Conservation (phyloP, 1,140 invertebrate species). For the Papilio machaon region DNA sequence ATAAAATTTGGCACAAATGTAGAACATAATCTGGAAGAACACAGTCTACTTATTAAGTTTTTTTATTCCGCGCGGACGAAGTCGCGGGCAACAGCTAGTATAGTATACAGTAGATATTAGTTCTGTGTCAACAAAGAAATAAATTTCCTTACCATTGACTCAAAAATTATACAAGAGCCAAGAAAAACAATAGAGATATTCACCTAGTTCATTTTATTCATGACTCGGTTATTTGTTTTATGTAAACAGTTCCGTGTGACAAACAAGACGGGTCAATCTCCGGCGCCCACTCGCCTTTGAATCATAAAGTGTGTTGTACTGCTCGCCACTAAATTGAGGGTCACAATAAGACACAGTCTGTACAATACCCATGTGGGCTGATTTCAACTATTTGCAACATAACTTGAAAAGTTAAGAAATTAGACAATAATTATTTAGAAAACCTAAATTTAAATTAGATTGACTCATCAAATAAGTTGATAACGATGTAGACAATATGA, state of each 20-base stretch:
- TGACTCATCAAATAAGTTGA: not conserved
- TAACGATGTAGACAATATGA: too few species aligned
- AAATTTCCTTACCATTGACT: too few species aligned
- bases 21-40: too few species aligned
- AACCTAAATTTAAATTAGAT: not conserved
- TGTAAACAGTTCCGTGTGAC: constrained; percentile 29
- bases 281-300: constrained; percentile 41
- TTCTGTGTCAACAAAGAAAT: too few species aligned
- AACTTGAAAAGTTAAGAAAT: not conserved
- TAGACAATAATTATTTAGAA: not conserved
- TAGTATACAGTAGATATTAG: too few species aligned
- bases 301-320: constrained; percentile 40
- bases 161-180: not conserved
- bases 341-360: not conserved
- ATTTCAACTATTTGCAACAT: not conserved
- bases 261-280: constrained; percentile 40
- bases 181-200: not conserved
- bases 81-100: too few species aligned
- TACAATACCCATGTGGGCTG: constrained; percentile 16
- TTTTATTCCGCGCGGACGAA: too few species aligned
- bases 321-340: constrained; percentile 10
- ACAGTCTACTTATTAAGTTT: too few species aligned
- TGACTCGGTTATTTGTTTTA: not conserved
- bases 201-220: not conserved
- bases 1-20: too few species aligned